Percentiles rank a stretch among this genome's conserved stretches.
Conservation (phyloP, 2,797 vertebrate species). For the Poeciliopsis turneri region DNA sequence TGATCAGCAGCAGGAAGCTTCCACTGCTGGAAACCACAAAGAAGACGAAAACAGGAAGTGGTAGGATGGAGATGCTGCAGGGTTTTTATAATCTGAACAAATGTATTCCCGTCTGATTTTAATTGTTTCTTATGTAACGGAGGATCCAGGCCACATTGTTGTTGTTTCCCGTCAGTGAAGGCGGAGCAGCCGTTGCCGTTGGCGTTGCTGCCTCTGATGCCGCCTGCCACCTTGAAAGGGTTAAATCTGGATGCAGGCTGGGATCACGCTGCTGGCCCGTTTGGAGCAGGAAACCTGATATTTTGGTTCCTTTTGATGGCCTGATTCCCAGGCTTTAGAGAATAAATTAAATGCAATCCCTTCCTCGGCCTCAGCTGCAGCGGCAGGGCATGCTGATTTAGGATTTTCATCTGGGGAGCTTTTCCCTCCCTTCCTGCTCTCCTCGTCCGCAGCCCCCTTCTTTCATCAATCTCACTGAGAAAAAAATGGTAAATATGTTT, state of each 20-base stretch:
- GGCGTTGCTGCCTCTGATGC: slow-evolving; percentile 18
- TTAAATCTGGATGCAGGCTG: slow-evolving; percentile 67
- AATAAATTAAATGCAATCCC: slow-evolving; percentile 92
- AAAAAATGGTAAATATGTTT: slow-evolving; percentile 46
- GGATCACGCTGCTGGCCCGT: slow-evolving; percentile 72
- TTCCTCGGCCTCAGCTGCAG: slow-evolving; percentile 86
- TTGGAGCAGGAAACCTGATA: slow-evolving; percentile 83
- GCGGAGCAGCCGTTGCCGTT: not conserved
- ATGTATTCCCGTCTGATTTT: no score
- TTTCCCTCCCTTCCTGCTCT: slow-evolving; percentile 81
- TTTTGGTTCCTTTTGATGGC: slow-evolving; percentile 85
- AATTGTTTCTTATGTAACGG: no score
- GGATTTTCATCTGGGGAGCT: slow-evolving; percentile 93
- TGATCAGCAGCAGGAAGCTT: no score
- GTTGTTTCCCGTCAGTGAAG: not conserved
- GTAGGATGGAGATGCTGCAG: no score
- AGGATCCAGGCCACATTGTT: no score
- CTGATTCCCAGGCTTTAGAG: slow-evolving; percentile 86
- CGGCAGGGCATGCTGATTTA: slow-evolving; percentile 89
- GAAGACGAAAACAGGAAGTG: no score
- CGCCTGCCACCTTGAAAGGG: slow-evolving; percentile 64
- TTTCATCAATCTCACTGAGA: slow-evolving; percentile 25
- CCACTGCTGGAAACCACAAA: no score
- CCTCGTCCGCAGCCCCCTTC: slow-evolving; percentile 27
- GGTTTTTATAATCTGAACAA: no score